Conservation (phyloP, 1,140 invertebrate species). For the Calephelis virginiensis region DNA sequence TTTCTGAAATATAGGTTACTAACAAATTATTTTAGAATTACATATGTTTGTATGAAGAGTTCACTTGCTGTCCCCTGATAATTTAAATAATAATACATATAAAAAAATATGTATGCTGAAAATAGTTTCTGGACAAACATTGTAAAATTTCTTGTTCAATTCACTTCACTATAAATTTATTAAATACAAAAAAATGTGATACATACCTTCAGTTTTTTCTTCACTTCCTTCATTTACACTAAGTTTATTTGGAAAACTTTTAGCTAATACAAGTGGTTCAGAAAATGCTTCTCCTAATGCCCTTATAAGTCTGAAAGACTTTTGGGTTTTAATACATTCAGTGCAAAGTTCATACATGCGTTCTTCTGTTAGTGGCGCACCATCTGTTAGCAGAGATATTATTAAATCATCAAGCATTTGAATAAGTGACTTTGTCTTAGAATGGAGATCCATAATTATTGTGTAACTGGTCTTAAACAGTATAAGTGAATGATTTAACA, state of each 20-base stretch:
- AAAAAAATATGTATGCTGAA: no score
- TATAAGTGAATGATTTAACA: background rate
- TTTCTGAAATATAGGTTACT: no score
- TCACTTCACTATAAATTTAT: constrained; percentile 9
- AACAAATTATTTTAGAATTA: no score
- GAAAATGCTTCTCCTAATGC: constrained; percentile 67
- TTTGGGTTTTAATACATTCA: constrained; percentile 58
- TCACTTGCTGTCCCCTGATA: no score
- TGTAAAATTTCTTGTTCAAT: no score
- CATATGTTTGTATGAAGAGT: no score
- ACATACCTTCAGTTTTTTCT: constrained; percentile 45
- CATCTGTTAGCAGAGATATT: constrained; percentile 48
- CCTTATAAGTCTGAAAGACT: constrained; percentile 52
- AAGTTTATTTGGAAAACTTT: constrained; percentile 79
- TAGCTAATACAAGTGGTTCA: constrained; percentile 77
- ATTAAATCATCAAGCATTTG: constrained; percentile 38
- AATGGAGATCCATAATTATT: background rate
- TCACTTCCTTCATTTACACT: constrained; percentile 37
- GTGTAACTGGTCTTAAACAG: background rate
- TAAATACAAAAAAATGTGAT: constrained; percentile 18
- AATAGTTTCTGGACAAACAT: no score
- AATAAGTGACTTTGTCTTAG: background rate
- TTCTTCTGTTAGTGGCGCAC: constrained; percentile 67
- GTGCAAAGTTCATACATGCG: constrained; percentile 67
- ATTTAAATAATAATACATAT: background rate